A percentile compares a stretch with the other conserved stretches of the same genome.
phyloP scores from a whole-genome alignment of 2,888 invertebrate genomes.

The Spilarctia lutea region DNA sequence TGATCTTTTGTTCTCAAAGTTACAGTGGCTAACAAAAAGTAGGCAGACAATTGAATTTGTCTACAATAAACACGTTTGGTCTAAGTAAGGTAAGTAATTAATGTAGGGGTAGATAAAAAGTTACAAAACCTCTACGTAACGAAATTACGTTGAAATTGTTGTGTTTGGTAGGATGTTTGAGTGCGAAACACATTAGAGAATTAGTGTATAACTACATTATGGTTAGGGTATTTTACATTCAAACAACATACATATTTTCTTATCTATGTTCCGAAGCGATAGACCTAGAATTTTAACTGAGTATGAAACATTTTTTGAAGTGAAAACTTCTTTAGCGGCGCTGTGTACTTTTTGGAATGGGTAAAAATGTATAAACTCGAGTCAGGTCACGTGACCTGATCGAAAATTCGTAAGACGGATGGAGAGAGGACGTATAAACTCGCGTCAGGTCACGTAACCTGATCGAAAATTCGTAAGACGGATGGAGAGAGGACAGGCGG shows the following conservation, averaged over 20 bases:
- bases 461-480: too few relatives aligned
- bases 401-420: too few relatives aligned
- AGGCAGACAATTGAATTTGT: slow-evolving; percentile 33
- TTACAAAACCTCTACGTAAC: slow-evolving; percentile 9
- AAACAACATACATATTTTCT: background rate
- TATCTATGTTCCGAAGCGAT: background rate
- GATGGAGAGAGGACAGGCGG: too few relatives aligned
- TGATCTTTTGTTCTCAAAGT: background rate
- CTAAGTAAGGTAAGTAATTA: slow-evolving; percentile 29
- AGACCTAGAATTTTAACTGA: too few relatives aligned
- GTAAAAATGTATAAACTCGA: too few relatives aligned
- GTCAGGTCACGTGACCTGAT: too few relatives aligned
- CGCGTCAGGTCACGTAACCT: too few relatives aligned
- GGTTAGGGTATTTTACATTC: background rate
- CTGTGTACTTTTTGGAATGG: too few relatives aligned
- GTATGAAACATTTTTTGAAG: too few relatives aligned
- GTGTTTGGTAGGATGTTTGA: slow-evolving; percentile 1
- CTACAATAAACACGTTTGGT: slow-evolving; percentile 31
- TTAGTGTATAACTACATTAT: slow-evolving; percentile 12
- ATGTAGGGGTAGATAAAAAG: slow-evolving; percentile 18
- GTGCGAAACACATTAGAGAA: slow-evolving; percentile 18
- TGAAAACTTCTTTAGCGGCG: too few relatives aligned
- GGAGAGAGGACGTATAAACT: too few relatives aligned
- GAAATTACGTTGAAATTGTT: slow-evolving; percentile 13
- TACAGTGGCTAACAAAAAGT: background rate